Conservation (phyloP, 1,140 invertebrate species). For the Sycophaga agraensis region DNA sequence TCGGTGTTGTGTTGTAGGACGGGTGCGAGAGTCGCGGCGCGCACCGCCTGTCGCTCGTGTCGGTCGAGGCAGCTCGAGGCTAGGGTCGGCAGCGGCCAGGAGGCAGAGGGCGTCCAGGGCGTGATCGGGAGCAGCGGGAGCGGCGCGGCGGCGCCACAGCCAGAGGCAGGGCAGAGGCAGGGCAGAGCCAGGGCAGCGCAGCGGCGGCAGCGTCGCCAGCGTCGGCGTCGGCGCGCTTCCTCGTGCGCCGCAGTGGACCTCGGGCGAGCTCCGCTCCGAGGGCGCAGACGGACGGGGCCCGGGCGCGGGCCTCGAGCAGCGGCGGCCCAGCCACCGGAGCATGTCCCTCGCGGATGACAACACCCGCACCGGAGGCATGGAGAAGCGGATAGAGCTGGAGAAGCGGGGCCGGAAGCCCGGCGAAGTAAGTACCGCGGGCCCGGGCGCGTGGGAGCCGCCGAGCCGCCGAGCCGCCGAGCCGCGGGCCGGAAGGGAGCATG, state of each 20-base stretch:
- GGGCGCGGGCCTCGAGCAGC: not conserved
- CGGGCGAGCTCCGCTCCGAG: not conserved
- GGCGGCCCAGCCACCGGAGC: not conserved
- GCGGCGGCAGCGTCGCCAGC: not conserved
- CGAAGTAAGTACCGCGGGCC: conserved; percentile 68
- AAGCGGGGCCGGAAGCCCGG: conserved; percentile 78
- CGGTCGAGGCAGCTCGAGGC: not conserved
- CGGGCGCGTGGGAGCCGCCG: no score
- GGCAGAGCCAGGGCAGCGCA: not conserved
- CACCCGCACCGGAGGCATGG: conserved; percentile 63
- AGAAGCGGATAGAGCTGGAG: conserved; percentile 89
- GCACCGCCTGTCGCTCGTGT: conserved; percentile 4
- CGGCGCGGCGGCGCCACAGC: not conserved
- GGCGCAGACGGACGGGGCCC: not conserved
- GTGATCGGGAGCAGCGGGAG: not conserved
- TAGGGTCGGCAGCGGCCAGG: not conserved
- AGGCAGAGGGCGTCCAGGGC: not conserved
- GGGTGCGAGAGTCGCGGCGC: not conserved
- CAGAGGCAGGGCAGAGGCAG: not conserved
- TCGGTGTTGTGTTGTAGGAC: no score
- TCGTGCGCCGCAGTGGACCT: no score
- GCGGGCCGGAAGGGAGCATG: conserved; percentile 18
- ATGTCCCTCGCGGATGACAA: no score
- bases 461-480: no score
- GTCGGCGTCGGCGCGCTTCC: no score